These are phyloP conservation scores for Bruchidius siliquastri DNA, from an alignment of 2,888 invertebrate genomes.

Conservation along the genomic window DNA sequence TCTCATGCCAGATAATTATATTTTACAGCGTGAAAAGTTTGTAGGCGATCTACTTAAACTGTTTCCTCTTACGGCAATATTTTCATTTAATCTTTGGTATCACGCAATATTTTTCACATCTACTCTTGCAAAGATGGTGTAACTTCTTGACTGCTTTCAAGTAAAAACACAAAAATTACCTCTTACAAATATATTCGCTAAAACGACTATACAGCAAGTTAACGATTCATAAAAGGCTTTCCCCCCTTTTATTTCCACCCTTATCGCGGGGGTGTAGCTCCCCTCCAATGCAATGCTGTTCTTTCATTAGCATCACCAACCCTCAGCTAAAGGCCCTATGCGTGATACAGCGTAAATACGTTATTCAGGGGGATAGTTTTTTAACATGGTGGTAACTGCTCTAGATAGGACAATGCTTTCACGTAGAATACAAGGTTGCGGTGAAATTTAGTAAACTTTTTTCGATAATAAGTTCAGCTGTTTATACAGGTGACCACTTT, in stretches of 20 bases:
- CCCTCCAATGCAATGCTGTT: neutral
- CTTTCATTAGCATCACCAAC: neutral
- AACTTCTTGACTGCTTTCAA: neutral
- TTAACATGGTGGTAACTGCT: too few relatives aligned
- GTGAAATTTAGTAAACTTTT: too few relatives aligned
- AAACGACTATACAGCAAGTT: neutral
- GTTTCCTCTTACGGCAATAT: too few relatives aligned
- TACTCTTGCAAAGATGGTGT: neutral
- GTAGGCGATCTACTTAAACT: too few relatives aligned
- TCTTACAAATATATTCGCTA: neutral
- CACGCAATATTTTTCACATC: too few relatives aligned
- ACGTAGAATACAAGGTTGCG: too few relatives aligned
- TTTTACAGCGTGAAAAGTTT: too few relatives aligned
- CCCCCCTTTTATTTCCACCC: neutral
- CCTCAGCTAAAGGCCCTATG: neutral
- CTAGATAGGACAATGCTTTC: too few relatives aligned
- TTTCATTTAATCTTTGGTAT: too few relatives aligned
- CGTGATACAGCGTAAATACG: neutral
- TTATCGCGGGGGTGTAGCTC: neutral
- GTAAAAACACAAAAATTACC: neutral
- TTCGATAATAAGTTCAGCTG: too few relatives aligned
- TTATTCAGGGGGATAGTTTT: neutral
- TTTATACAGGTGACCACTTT: too few relatives aligned
- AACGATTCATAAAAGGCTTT: neutral
- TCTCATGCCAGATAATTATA: too few relatives aligned